phyloP scores from a whole-genome alignment of 2,888 invertebrate genomes.

The Drosophila subquinaria region DNA sequence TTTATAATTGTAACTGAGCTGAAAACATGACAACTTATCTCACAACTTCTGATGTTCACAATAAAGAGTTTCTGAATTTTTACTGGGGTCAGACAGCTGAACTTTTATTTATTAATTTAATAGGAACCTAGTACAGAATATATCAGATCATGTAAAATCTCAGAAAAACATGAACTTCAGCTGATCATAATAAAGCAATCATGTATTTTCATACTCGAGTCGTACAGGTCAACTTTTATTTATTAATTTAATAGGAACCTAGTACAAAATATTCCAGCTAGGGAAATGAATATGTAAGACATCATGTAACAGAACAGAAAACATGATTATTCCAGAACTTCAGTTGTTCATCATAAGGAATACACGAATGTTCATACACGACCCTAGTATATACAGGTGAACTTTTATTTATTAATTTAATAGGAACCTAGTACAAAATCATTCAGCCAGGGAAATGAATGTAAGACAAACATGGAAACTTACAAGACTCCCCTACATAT shows the following conservation, averaged over 20 bases:
- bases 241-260: slow-evolving; percentile 23
- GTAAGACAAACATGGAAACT: slow-evolving; percentile 46
- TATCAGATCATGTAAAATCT: neutral
- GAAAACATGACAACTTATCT: slow-evolving; percentile 5
- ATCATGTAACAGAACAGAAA: neutral
- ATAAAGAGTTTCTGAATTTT: neutral
- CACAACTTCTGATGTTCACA: neutral
- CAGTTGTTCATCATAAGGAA: slow-evolving; percentile 1
- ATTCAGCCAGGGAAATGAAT: slow-evolving; percentile 45
- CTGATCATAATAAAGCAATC: neutral
- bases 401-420: slow-evolving; percentile 22
- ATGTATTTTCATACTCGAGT: neutral
- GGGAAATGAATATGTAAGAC: slow-evolving; percentile 52
- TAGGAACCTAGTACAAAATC: slow-evolving; percentile 29
- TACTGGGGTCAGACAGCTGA: neutral
- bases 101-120: slow-evolving; percentile 21
- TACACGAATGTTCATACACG: neutral
- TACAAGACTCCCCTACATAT: slow-evolving; percentile 43
- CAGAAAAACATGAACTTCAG: neutral
- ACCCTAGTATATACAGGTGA: neutral
- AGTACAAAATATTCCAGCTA: slow-evolving; percentile 23
- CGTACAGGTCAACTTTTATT: slow-evolving; percentile 12
- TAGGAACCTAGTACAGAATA: slow-evolving; percentile 29
- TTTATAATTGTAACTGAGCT: neutral
- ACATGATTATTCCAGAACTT: slow-evolving; percentile 4